Conservation (phyloP, 2,797 vertebrate species). For the Microctenopoma stevenorrisi region DNA sequence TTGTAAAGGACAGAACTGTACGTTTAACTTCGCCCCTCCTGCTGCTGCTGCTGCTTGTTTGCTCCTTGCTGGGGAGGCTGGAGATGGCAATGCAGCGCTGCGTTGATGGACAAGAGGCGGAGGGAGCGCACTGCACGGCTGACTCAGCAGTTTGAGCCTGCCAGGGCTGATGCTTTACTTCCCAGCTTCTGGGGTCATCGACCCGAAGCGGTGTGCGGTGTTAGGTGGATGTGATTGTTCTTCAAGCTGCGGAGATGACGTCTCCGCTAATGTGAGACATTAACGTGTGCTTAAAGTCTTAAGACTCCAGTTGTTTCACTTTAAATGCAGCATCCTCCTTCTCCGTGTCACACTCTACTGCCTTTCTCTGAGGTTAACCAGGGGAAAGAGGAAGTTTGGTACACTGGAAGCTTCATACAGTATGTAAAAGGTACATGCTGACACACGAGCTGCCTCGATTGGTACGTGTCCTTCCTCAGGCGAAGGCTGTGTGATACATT, state of each 20-base stretch:
- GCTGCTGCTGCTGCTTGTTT: slow-evolving; percentile 46
- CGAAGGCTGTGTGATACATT: slow-evolving; percentile 52
- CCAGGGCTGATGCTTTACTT: slow-evolving; percentile 52
- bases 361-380: slow-evolving; percentile 40
- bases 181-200: slow-evolving; percentile 36
- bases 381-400: slow-evolving; percentile 46
- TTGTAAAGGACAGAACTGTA: slow-evolving; percentile 25
- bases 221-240: neutral
- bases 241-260: neutral
- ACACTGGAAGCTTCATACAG: slow-evolving; percentile 69
- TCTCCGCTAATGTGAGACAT: neutral
- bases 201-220: neutral
- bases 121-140: slow-evolving; percentile 56
- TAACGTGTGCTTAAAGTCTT: neutral
- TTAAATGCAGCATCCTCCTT: slow-evolving; percentile 14
- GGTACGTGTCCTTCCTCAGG: slow-evolving; percentile 58
- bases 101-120: slow-evolving; percentile 60
- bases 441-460: slow-evolving; percentile 38
- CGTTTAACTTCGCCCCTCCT: slow-evolving; percentile 30
- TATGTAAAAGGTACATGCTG: slow-evolving; percentile 72
- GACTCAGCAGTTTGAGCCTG: slow-evolving; percentile 67
- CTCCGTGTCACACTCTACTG: neutral
- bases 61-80: slow-evolving; percentile 24
- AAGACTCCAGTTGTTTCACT: slow-evolving; percentile 10
- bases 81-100: slow-evolving; percentile 54